Conservation (phyloP, 2,797 vertebrate genomes). For the Tragelaphus oryx region DNA sequence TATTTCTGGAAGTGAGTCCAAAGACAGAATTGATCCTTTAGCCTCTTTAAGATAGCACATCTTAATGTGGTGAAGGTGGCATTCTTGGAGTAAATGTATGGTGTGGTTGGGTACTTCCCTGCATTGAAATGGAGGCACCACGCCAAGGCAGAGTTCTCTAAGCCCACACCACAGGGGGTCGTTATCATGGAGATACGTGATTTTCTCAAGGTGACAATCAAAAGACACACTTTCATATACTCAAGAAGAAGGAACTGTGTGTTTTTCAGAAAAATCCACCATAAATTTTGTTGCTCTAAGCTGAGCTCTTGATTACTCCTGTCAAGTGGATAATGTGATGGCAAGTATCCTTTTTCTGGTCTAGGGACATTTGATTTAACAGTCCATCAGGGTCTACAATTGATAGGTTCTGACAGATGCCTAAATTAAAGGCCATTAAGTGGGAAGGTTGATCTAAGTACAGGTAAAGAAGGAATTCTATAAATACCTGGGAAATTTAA, state of each 20-base stretch:
- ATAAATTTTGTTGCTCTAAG: neutral
- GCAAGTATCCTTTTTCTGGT: neutral
- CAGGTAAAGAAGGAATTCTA: conserved; percentile 1
- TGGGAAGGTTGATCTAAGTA: neutral
- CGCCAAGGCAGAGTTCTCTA: neutral
- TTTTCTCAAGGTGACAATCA: neutral
- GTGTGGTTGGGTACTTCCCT: neutral
- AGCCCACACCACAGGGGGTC: neutral
- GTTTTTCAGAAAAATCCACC: neutral
- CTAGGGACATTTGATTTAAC: neutral
- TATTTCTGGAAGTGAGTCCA: neutral
- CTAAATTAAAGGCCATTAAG: neutral
- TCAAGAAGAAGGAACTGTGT: neutral
- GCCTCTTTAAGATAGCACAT: neutral
- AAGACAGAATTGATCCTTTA: neutral
- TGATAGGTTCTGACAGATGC: neutral
- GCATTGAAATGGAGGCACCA: neutral
- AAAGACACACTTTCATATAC: neutral
- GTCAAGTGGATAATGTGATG: neutral
- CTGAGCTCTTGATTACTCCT: neutral
- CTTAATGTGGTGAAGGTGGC: neutral
- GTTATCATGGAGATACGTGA: neutral
- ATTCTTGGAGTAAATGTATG: neutral
- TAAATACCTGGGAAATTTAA: neutral
- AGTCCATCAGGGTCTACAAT: neutral